These are phyloP conservation scores for Drosophila kepulauana DNA, from an alignment of 1,140 invertebrate genomes.

Conservation along the genomic window DNA sequence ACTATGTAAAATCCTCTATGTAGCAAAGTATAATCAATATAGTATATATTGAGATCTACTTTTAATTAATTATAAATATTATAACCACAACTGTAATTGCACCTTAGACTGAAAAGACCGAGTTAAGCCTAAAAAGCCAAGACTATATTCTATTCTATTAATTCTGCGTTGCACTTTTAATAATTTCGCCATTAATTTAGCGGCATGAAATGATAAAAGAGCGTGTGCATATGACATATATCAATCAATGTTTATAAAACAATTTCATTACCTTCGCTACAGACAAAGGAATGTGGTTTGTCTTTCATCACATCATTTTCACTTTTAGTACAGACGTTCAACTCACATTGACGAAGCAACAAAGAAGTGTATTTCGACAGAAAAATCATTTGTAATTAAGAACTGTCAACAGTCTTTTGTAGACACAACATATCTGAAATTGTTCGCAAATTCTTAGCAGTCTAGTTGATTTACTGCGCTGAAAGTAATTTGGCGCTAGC, in stretches of 20 bases:
- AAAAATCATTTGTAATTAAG: constrained; percentile 78
- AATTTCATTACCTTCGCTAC: neutral
- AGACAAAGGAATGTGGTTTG: neutral
- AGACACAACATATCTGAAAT: constrained; percentile 72
- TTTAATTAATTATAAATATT: too few relatives aligned
- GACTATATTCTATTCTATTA: too few relatives aligned
- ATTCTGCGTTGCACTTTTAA: too few relatives aligned
- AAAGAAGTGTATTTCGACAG: constrained; percentile 1
- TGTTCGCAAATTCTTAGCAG: constrained; percentile 61
- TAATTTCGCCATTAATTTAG: too few relatives aligned
- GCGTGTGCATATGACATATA: too few relatives aligned
- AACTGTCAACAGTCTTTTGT: constrained; percentile 81
- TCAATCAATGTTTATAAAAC: too few relatives aligned
- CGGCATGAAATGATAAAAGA: too few relatives aligned
- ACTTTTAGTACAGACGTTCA: neutral
- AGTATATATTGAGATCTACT: too few relatives aligned
- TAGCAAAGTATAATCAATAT: too few relatives aligned
- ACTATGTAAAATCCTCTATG: neutral
- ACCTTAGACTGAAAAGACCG: too few relatives aligned
- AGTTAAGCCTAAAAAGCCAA: too few relatives aligned
- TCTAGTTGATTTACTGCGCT: constrained; percentile 77
- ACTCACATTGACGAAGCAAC: neutral
- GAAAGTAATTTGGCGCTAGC: constrained; percentile 79
- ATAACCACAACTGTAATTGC: too few relatives aligned
- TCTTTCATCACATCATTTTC: constrained; percentile 6